Evolutionary conservation across 1,140 invertebrate species (phyloP).

Genomic region (Drosophila malerkotliana): DNA sequence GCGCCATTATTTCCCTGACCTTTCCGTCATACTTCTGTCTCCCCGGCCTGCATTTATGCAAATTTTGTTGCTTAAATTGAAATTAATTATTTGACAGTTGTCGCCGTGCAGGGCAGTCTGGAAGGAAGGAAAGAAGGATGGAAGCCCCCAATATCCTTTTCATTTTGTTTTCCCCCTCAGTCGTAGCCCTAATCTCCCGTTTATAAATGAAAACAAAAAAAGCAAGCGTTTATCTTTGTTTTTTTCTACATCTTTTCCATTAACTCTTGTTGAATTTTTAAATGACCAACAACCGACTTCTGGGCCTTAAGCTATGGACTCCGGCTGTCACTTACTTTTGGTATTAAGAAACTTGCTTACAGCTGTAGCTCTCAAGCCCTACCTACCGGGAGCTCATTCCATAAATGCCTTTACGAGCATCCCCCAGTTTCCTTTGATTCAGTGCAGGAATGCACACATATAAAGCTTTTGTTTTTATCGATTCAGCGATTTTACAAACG

Average conservation of each 20-base stretch:
- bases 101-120: constrained; percentile 43
- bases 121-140: neutral
- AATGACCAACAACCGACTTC: constrained; percentile 60
- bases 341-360: neutral
- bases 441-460: constrained; percentile 17
- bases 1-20: constrained; percentile 20
- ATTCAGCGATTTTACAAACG: neutral
- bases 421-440: neutral
- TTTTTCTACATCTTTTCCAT: constrained; percentile 36
- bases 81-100: constrained; percentile 82
- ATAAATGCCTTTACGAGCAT: neutral
- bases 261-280: constrained; percentile 64
- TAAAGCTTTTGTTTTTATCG: neutral
- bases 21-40: constrained; percentile 18
- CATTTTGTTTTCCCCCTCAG: constrained; percentile 12
- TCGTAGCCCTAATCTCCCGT: constrained; percentile 24
- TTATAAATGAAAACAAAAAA: constrained; percentile 60
- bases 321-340: constrained; percentile 33
- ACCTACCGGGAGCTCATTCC: constrained; percentile 7
- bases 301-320: constrained; percentile 13
- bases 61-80: constrained; percentile 80
- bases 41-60: constrained; percentile 64
- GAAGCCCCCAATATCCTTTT: constrained; percentile 10
- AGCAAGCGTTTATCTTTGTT: constrained; percentile 7
- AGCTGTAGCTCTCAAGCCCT: neutral